A percentile compares a stretch with the other conserved stretches of the same genome.
Evolutionary conservation across 2,797 vertebrate species (phyloP).

Genomic region (Pseudochromis fuscus): DNA sequence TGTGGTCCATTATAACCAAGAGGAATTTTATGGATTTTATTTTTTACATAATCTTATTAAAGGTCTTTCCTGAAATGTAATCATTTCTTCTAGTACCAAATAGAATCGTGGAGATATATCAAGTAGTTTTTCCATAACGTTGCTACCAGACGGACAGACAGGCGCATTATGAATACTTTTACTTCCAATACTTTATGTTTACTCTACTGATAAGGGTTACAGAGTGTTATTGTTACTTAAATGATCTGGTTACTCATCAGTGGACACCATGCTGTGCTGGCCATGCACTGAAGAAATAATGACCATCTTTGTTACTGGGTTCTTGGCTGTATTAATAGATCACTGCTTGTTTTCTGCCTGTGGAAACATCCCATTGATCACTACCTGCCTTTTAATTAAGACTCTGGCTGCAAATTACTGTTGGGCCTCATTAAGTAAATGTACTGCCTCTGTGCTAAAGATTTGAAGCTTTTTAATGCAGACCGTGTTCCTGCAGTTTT

Average conservation of each 20-base stretch:
- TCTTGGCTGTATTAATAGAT: slow-evolving; percentile 55
- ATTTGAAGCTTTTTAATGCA: slow-evolving; percentile 30
- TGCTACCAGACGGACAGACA: too few species aligned
- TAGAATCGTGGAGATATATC: too few species aligned
- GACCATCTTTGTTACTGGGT: slow-evolving; percentile 35
- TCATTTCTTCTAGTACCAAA: too few species aligned
- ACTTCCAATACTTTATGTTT: not conserved
- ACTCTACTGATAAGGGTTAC: too few species aligned
- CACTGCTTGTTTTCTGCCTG: slow-evolving; percentile 53
- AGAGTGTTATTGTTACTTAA: not conserved
- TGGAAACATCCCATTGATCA: slow-evolving; percentile 71
- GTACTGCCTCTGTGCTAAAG: slow-evolving; percentile 16
- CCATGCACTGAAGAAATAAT: slow-evolving; percentile 22
- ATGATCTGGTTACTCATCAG: not conserved
- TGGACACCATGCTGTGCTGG: not conserved
- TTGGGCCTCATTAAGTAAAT: slow-evolving; percentile 72
- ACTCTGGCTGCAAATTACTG: slow-evolving; percentile 66
- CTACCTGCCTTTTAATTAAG: slow-evolving; percentile 79
- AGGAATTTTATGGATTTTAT: too few species aligned
- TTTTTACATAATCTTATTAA: too few species aligned
- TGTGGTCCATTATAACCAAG: too few species aligned
- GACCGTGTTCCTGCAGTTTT: slow-evolving; percentile 18
- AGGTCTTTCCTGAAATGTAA: too few species aligned
- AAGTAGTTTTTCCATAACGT: too few species aligned
- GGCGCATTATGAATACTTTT: too few species aligned